Percentiles rank a stretch among this genome's conserved stretches.
Conservation (phyloP, 2,888 invertebrate genomes). For the Serrognathus titanus region DNA sequence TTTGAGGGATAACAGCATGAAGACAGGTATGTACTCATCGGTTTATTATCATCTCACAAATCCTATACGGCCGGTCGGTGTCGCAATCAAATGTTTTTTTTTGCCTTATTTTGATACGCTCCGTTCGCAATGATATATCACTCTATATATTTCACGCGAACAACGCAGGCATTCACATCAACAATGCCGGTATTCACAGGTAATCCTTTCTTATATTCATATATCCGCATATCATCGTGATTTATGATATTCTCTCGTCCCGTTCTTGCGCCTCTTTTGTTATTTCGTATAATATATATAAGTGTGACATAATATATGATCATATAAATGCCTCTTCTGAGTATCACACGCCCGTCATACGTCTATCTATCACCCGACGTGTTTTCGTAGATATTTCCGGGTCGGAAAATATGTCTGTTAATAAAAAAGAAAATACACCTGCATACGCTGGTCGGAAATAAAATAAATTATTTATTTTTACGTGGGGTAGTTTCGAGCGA, state of each 20-base stretch:
- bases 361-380: not conserved
- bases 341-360: conserved; percentile 15
- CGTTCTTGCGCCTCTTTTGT: conserved; percentile 15
- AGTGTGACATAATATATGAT: conserved; percentile 14
- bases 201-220: conserved; percentile 24
- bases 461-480: too few species aligned
- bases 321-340: conserved; percentile 17
- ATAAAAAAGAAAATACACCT: too few species aligned
- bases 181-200: conserved; percentile 14
- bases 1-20: too few species aligned
- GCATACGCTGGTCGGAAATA: too few species aligned
- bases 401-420: too few species aligned
- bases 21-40: too few species aligned
- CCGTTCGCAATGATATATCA: conserved; percentile 6
- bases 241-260: conserved; percentile 21
- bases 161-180: conserved; percentile 10
- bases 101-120: not conserved
- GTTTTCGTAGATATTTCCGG: too few species aligned
- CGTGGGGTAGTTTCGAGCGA: too few species aligned
- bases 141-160: conserved; percentile 8
- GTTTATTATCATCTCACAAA: too few species aligned
- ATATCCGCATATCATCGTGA: conserved; percentile 22
- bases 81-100: not conserved
- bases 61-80: not conserved
- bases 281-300: conserved; percentile 15